Base-by-base conservation (phyloP, 2,797 vertebrate genomes). In the Acestrorhynchus altus region DNA sequence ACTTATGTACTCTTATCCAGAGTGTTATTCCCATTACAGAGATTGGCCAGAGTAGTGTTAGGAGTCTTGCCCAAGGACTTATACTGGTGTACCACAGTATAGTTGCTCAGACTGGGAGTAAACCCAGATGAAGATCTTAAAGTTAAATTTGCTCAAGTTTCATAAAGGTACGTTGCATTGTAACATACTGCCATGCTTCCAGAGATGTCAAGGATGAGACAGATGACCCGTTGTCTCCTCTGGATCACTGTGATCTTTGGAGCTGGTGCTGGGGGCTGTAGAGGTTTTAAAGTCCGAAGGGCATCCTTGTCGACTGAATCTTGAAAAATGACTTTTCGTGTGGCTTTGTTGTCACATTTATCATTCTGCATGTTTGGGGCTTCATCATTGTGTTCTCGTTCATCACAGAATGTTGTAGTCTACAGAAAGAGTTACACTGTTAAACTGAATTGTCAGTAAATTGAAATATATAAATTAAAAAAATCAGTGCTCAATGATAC, bases 151-250 rank as follows among this genome's bases (percentile, higher is more conserved):
- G n/a, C n/a, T n/a, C n/a, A n/a, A 46, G 44, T 12, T 15, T 46
- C 13, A 13, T 46, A 46, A 46, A 15, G 12, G 44, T 46, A 12
- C 16, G 46, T 6, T 15, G 16, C 46, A 47, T 47, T 16, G 15
- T 47, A 47, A 16, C 13, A 12, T 47, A 47, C 46, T 2, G 15
- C 0, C 90, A 93, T 92, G 78, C 87, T 93, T 51, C 83, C 87
- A 28, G 92, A 94, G 20, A 92, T 81, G 82, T 94, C 91, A 42
- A 93, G 83, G 39, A 93, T 86, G 56, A 94, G 86, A 76, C 90
- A 92, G 56, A 93, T 74, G 20, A 90, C 84, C 74, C 83, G 88
- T 40, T 81, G 26, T 1, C 78, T 79, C 49, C 79, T 70, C 57
- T 91, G 89, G 8, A 91, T 8, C 5, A 93, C 35, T 42, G 84